Evolutionary conservation across 2,888 invertebrate genomes (phyloP).

Genomic region (Cosmopolites sordidus): DNA sequence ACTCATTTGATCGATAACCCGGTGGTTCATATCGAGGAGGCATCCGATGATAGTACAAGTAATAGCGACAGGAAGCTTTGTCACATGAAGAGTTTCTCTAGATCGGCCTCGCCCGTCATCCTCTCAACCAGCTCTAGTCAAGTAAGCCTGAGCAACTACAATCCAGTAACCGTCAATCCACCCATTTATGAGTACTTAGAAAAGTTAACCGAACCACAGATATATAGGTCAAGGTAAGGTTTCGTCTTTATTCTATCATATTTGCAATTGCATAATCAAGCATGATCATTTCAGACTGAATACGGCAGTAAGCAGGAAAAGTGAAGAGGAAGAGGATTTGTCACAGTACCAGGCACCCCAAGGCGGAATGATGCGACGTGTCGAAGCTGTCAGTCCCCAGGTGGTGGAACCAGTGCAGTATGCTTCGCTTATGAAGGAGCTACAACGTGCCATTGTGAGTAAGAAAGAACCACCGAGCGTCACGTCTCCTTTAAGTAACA

Average conservation of each 20-base stretch:
- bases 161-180: conserved; percentile 30
- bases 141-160: conserved; percentile 39
- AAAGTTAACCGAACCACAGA: conserved; percentile 48
- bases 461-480: conserved; percentile 43
- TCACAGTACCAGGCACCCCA: conserved; percentile 43
- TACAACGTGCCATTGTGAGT: conserved; percentile 47
- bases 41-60: conserved; percentile 47
- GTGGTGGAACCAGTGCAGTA: conserved; percentile 50
- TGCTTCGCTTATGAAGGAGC: conserved; percentile 51
- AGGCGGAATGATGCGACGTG: conserved; percentile 37
- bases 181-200: conserved; percentile 50
- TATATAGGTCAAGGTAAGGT: conserved; percentile 43
- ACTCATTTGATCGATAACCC: conserved; percentile 46
- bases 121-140: conserved; percentile 52
- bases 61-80: conserved; percentile 49
- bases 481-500: conserved; percentile 42
- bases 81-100: conserved; percentile 53
- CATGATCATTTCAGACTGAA: conserved; percentile 23
- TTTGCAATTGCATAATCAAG: too few species aligned
- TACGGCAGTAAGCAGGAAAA: conserved; percentile 25
- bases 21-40: conserved; percentile 49
- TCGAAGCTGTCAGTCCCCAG: conserved; percentile 41
- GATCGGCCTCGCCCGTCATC: conserved; percentile 49
- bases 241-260: neutral
- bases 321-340: conserved; percentile 27